Percentiles rank a stretch among this genome's conserved stretches.
These are phyloP conservation scores for Spatula versicolor DNA, from an alignment of 2,797 vertebrate genomes.

Conservation along the genomic window DNA sequence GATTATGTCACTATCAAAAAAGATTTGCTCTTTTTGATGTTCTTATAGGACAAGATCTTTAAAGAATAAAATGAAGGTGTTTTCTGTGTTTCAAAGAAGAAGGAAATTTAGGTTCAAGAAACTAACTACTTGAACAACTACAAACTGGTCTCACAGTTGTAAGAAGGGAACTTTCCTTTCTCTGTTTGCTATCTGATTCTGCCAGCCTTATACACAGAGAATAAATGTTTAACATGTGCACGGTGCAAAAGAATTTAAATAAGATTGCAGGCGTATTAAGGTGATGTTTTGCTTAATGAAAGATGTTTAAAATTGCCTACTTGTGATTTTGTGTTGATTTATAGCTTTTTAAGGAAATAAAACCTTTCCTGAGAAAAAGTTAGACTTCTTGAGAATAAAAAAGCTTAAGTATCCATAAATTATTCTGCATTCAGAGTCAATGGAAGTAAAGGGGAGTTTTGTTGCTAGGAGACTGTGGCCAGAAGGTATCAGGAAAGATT, in stretches of 20 bases:
- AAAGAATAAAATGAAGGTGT: neutral
- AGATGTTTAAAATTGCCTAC: neutral
- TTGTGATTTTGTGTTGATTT: neutral
- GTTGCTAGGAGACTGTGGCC: conserved; percentile 51
- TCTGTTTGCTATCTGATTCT: neutral
- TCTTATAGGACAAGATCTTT: neutral
- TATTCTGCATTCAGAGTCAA: neutral
- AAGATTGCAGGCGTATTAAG: neutral
- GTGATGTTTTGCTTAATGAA: neutral
- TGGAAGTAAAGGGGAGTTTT: neutral
- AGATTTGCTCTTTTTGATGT: neutral
- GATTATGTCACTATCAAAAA: neutral
- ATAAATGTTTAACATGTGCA: neutral
- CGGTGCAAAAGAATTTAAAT: neutral
- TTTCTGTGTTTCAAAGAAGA: neutral
- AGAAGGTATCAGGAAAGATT: neutral
- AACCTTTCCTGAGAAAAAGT: neutral
- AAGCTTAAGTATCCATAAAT: neutral
- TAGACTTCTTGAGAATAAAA: neutral
- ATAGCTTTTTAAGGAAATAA: neutral
- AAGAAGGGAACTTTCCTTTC: neutral
- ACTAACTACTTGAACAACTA: neutral
- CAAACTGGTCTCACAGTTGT: neutral
- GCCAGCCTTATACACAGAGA: neutral
- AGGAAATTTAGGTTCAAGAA: neutral